Evolutionary conservation across 2,113 vertebrate genomes (phyloP).

Genomic region (Rhombomys opimus): DNA sequence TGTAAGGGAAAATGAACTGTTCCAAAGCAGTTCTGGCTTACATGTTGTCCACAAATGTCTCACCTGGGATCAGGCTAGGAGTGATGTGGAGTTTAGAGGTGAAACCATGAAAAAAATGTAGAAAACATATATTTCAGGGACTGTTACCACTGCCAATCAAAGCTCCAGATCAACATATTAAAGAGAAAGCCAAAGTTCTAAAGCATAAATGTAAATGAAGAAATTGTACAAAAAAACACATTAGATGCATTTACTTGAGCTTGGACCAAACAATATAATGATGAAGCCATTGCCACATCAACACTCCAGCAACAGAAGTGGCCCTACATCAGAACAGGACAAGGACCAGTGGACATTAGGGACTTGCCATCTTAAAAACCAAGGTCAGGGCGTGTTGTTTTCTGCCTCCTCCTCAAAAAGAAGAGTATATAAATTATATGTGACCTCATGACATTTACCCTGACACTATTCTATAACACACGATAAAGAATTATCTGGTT

Average conservation of each 20-base stretch:
- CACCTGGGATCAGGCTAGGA: not conserved
- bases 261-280: not conserved
- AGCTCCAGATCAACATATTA: not conserved
- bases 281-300: not conserved
- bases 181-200: slow-evolving; percentile 32
- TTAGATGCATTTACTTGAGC: not conserved
- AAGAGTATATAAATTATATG: not conserved
- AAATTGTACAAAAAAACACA: not conserved
- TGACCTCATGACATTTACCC: not conserved
- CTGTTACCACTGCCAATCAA: slow-evolving; percentile 12
- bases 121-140: not conserved
- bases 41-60: not conserved
- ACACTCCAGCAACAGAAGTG: not conserved
- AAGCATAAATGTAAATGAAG: slow-evolving; percentile 6
- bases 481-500: not conserved
- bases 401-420: not conserved
- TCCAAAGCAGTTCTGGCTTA: slow-evolving; percentile 48
- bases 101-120: not conserved
- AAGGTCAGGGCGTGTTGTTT: not conserved
- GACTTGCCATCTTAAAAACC: not conserved
- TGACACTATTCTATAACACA: not conserved
- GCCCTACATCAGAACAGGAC: not conserved
- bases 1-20: slow-evolving; percentile 14
- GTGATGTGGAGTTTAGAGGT: not conserved
- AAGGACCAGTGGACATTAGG: not conserved